phyloP scores from a whole-genome alignment of 2,113 vertebrate genomes.

The Perognathus longimembris region DNA sequence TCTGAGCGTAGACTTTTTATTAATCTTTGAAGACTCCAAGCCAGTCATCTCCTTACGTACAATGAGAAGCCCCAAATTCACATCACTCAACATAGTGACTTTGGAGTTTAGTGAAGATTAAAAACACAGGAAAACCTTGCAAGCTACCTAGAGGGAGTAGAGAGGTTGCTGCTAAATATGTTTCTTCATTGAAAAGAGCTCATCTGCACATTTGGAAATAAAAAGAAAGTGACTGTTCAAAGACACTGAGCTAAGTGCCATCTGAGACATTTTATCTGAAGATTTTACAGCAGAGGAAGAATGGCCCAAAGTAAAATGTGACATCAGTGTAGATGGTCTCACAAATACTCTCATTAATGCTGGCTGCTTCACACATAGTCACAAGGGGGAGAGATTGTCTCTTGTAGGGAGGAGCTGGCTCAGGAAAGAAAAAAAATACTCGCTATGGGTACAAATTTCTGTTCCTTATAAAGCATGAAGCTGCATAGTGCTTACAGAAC shows the following conservation, averaged over 20 bases:
- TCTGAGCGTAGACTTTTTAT: conserved; percentile 77
- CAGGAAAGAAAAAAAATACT: conserved; percentile 27
- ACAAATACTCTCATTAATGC: conserved; percentile 23
- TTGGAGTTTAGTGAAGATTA: conserved; percentile 81
- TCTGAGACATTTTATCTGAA: conserved; percentile 56
- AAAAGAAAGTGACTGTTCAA: conserved; percentile 79
- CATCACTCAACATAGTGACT: conserved; percentile 79
- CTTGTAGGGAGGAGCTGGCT: conserved; percentile 1
- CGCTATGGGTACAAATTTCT: conserved; percentile 34
- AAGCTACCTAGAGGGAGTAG: conserved; percentile 81
- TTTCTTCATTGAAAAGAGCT: conserved; percentile 82
- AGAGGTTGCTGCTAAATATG: conserved; percentile 83
- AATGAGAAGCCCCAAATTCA: conserved; percentile 81
- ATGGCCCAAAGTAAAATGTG: conserved; percentile 53
- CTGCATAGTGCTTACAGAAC: conserved; percentile 22
- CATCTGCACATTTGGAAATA: conserved; percentile 79
- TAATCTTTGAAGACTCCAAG: conserved; percentile 82
- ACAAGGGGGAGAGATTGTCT: neutral
- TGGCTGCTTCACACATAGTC: neutral
- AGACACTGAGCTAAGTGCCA: conserved; percentile 73
- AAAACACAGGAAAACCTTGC: conserved; percentile 84
- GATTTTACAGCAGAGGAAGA: conserved; percentile 62
- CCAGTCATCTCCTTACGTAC: conserved; percentile 75
- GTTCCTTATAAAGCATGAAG: neutral
- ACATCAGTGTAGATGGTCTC: conserved; percentile 32